These are phyloP conservation scores for Reticulitermes speratus DNA, from an alignment of 1,140 invertebrate species.

Conservation along the genomic window DNA sequence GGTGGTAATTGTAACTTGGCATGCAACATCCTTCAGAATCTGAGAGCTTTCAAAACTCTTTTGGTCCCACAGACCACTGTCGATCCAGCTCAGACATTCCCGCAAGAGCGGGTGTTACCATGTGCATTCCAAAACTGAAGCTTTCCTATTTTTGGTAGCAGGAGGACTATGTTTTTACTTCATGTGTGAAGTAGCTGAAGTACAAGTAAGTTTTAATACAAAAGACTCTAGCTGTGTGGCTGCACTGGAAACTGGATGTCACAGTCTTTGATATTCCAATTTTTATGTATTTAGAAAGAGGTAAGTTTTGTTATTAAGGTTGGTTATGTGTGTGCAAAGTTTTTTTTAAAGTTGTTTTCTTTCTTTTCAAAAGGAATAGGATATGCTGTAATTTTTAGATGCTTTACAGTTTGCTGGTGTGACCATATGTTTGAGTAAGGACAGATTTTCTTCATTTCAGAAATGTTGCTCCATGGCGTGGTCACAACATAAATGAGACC, in stretches of 20 bases:
- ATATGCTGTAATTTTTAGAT: background rate
- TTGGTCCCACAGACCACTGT: no score
- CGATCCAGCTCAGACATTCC: background rate
- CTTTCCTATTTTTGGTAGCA: conserved; percentile 15
- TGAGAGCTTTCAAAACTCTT: no score
- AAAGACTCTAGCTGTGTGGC: conserved; percentile 3
- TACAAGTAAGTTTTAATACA: conserved; percentile 12
- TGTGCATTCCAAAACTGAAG: conserved; percentile 3
- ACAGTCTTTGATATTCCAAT: background rate
- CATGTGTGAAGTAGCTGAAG: conserved; percentile 1
- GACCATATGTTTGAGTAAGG: background rate
- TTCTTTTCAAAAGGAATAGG: background rate
- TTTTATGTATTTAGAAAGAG: background rate
- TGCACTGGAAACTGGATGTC: background rate
- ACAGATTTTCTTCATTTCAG: background rate
- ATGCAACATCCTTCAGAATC: no score
- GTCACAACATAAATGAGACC: background rate
- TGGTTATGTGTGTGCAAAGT: background rate
- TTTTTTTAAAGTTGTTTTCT: background rate
- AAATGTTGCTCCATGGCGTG: background rate
- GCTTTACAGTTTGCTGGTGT: no score
- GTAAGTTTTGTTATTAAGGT: background rate
- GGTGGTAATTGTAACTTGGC: no score
- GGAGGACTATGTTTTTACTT: conserved; percentile 1
- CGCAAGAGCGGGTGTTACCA: background rate